Evolutionary conservation across 2,888 invertebrate species (phyloP), one percentile per base, ranked within the genome.

Genomic region (Synanthedon formicaeformis): DNA sequence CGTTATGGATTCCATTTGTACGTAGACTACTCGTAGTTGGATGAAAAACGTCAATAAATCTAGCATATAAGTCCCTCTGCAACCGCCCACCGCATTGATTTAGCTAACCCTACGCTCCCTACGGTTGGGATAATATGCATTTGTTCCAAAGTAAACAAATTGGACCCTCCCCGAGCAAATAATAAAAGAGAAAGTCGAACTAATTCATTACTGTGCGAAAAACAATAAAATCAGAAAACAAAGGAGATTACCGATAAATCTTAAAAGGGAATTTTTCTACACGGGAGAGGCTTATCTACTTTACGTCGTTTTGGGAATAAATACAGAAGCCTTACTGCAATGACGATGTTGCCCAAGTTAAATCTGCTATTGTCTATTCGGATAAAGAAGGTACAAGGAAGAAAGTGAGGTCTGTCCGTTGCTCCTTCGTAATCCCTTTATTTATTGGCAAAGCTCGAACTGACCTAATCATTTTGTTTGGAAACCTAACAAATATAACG

Each of bases 171-270:
- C 53, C 74, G 75, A 75, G 69, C 75, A 79, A 80, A 79, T 77
- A 78, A 73, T 68, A 67, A 70, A 71, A 68, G 68, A 71, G 70
- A 68, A 75, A 75, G 70, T 72, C 62, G 59, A 66, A 64, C 75
- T 78, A 79, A 81, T 81, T 82, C 80, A 79, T 80, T 75, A 78
- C 75, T 71, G 74, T 64, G 65, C 70, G 63, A 73, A 69, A 78
- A 79, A 81, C 78, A 83, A 81, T 81, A 78, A 79, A 80, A 77
- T 71, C 73, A 73, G 57, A 75, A 75, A 71, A 76, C 73, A 77
- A 77, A 76, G 68, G 69, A 75, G 78, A 81, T 81, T 79, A 81
- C 77, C 69, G 68, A 74, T 78, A 77, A 80, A 81, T 77, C 81
- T 74, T 49, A 68, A 76, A 76, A 77, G 77, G 73, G 73, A 78